These are phyloP conservation scores for Tachypleus tridentatus DNA, from an alignment of 1,140 invertebrate species.

Conservation along the genomic window DNA sequence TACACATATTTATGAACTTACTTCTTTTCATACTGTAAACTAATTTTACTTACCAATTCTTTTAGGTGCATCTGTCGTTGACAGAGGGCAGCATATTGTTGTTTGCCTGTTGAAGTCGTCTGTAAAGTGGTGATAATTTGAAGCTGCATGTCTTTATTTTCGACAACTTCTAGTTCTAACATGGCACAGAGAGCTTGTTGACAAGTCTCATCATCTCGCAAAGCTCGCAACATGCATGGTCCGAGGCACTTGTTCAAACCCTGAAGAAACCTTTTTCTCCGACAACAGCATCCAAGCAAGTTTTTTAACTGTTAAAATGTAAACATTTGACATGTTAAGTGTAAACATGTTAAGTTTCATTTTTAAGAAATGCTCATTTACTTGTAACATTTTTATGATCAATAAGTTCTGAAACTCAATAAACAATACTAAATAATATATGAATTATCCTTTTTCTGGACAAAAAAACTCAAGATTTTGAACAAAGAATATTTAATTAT, in stretches of 20 bases:
- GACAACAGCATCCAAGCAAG: conserved; percentile 60
- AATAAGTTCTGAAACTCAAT: not conserved
- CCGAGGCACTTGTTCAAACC: conserved; percentile 54
- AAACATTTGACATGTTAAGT: conserved; percentile 29
- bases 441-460: too few species aligned
- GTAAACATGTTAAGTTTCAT: not conserved
- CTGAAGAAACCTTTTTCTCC: conserved; percentile 60
- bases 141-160: conserved; percentile 45
- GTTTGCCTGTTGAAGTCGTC: conserved; percentile 54
- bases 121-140: conserved; percentile 71
- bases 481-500: not conserved
- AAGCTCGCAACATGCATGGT: conserved; percentile 58
- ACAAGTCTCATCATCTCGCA: conserved; percentile 54
- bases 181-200: conserved; percentile 63
- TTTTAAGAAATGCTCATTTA: not conserved
- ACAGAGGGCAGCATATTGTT: conserved; percentile 57
- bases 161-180: conserved; percentile 62
- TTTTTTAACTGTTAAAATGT: conserved; percentile 42
- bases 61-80: conserved; percentile 60
- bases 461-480: too few species aligned
- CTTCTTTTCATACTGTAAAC: too few species aligned
- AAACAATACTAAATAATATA: not conserved
- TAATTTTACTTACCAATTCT: conserved; percentile 47
- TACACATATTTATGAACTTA: too few species aligned
- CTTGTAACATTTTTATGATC: not conserved